A percentile compares a stretch with the other conserved stretches of the same genome.
Conservation (phyloP, 2,888 invertebrate genomes). For the Apodemia duryi region DNA sequence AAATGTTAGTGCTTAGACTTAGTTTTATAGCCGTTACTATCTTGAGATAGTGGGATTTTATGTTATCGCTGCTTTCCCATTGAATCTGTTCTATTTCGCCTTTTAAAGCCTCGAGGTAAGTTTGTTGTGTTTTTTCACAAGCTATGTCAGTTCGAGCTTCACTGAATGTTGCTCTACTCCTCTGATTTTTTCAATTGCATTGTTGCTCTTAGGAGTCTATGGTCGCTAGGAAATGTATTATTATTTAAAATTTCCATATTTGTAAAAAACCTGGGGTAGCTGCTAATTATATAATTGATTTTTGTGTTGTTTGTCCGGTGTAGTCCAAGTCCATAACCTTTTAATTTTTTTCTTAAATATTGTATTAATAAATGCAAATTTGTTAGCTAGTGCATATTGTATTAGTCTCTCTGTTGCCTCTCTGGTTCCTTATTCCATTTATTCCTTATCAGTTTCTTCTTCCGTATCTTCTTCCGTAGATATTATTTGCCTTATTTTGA, state of each 20-base stretch:
- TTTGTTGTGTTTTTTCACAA: not conserved
- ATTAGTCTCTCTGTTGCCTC: not conserved
- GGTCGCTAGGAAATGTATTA: not conserved
- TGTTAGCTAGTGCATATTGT: not conserved
- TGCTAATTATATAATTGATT: constrained; percentile 6
- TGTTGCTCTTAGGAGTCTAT: not conserved
- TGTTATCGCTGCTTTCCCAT: not conserved
- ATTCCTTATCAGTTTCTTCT: not conserved
- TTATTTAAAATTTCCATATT: constrained; percentile 1
- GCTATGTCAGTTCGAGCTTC: not conserved
- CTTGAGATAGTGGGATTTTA: not conserved
- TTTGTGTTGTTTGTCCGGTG: not conserved
- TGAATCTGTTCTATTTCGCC: not conserved
- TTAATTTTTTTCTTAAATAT: constrained; percentile 6
- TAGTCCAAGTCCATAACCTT: not conserved
- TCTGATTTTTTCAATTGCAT: not conserved
- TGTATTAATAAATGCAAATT: constrained; percentile 5
- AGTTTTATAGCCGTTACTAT: not conserved
- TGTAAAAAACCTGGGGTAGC: not conserved
- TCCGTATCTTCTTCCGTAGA: not conserved
- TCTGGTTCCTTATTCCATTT: not conserved
- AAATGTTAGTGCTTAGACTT: too few relatives aligned
- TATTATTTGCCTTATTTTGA: too few relatives aligned
- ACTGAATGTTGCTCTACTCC: not conserved
- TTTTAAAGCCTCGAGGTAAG: not conserved